phyloP scores from a whole-genome alignment of 2,113 vertebrate species.

The Phyllopteryx taeniolatus region DNA sequence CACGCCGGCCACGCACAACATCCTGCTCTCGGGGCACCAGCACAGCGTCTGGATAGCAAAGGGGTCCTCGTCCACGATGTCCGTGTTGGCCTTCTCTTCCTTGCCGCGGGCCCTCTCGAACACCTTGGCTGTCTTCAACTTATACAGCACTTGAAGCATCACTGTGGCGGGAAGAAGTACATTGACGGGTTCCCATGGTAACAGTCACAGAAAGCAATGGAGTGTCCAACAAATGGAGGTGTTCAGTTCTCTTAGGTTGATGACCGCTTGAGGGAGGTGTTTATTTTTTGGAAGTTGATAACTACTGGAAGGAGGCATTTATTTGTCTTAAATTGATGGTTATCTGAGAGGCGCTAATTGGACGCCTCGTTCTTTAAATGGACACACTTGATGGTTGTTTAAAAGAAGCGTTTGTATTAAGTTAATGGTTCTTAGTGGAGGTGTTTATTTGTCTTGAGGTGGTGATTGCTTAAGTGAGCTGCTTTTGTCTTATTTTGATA shows the following conservation, averaged over 20 bases:
- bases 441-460: too few species aligned
- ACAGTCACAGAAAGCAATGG: background rate
- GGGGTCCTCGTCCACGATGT: constrained; percentile 95
- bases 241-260: background rate
- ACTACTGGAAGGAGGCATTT: too few species aligned
- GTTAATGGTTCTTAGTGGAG: too few species aligned
- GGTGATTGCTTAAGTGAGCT: too few species aligned
- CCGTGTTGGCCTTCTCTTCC: constrained; percentile 86
- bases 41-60: constrained; percentile 95
- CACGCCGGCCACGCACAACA: constrained; percentile 92
- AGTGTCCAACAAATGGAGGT: background rate
- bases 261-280: background rate
- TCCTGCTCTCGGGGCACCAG: constrained; percentile 95
- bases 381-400: too few species aligned
- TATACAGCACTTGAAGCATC: constrained; percentile 95
- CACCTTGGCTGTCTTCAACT: constrained; percentile 97
- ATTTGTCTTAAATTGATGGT: background rate
- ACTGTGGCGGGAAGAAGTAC: constrained; percentile 65
- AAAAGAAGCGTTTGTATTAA: too few species aligned
- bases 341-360: background rate
- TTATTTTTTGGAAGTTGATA: background rate
- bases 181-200: background rate
- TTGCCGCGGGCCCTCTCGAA: constrained; percentile 90
- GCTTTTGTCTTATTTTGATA: too few species aligned
- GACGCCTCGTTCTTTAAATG: too few species aligned